Evolutionary conservation across 2,113 vertebrate species (phyloP).

Genomic region (Setophaga petechia): DNA sequence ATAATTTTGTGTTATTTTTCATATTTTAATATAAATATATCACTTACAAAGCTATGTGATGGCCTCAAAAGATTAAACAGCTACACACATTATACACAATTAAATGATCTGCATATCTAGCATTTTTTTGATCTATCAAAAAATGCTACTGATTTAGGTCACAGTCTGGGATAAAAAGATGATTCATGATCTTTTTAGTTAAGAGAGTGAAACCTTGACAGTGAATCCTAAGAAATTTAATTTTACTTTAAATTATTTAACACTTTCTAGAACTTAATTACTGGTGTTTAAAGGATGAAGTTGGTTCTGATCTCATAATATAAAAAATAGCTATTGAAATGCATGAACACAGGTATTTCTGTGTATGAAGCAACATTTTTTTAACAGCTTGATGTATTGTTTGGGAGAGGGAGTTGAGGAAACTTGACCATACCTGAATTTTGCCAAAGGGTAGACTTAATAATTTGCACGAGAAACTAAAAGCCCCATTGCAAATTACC

Average conservation of each 20-base stretch:
- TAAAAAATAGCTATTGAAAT: not conserved
- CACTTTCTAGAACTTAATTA: not conserved
- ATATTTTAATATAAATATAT: not conserved
- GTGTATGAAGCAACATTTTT: not conserved
- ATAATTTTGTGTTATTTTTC: not conserved
- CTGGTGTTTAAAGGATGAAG: not conserved
- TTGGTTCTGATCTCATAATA: not conserved
- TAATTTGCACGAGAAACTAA: not conserved
- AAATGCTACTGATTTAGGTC: not conserved
- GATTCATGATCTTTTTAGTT: not conserved
- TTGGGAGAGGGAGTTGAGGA: not conserved
- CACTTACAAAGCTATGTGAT: not conserved
- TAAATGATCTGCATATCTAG: not conserved
- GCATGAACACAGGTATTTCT: not conserved
- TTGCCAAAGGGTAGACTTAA: not conserved
- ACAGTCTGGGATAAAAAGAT: not conserved
- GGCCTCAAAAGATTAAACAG: not conserved
- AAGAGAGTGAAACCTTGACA: not conserved
- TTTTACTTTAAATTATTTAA: not conserved
- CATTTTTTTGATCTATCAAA: not conserved
- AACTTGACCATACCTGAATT: not conserved
- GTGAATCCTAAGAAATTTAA: not conserved
- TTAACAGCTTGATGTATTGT: not conserved
- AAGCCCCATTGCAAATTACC: not conserved
- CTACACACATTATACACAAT: not conserved